Conservation (phyloP, 2,797 vertebrate genomes). For the Micromesistius poutassou region DNA sequence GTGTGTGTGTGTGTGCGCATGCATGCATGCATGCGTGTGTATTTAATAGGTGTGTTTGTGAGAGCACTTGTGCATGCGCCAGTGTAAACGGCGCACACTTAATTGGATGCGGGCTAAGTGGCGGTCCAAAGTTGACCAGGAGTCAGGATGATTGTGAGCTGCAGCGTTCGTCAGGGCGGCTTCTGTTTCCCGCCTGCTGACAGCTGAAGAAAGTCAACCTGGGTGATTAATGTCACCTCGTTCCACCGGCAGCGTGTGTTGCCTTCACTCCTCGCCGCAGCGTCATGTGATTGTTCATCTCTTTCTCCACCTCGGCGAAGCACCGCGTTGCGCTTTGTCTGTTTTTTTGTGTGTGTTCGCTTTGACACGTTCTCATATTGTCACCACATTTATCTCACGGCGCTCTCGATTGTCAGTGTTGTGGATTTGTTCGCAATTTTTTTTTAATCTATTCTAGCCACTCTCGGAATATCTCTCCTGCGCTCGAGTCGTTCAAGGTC, state of each 20-base stretch:
- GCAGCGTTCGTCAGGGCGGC: constrained; percentile 39
- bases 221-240: constrained; percentile 24
- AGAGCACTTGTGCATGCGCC: not conserved
- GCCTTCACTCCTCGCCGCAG: not conserved
- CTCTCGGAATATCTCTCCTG: too few species aligned
- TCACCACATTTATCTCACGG: too few species aligned
- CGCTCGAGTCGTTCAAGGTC: too few species aligned
- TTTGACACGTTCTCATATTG: too few species aligned
- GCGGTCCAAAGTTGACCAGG: not conserved
- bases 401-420: too few species aligned
- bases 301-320: not conserved
- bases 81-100: not conserved
- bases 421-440: too few species aligned
- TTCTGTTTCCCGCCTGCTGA: constrained; percentile 37
- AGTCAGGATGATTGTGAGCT: constrained; percentile 31
- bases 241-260: constrained; percentile 16
- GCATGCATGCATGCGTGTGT: not conserved
- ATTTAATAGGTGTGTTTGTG: constrained; percentile 10
- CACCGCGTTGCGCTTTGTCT: constrained; percentile 13
- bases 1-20: not conserved
- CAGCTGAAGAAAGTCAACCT: constrained; percentile 46
- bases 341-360: constrained; percentile 10
- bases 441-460: too few species aligned
- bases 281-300: constrained; percentile 4
- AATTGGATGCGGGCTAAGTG: too few species aligned